Evolutionary conservation across 2,888 invertebrate species (phyloP), one percentile per base, ranked within the genome.

Genomic region (Eristalinus sepulchralis): DNA sequence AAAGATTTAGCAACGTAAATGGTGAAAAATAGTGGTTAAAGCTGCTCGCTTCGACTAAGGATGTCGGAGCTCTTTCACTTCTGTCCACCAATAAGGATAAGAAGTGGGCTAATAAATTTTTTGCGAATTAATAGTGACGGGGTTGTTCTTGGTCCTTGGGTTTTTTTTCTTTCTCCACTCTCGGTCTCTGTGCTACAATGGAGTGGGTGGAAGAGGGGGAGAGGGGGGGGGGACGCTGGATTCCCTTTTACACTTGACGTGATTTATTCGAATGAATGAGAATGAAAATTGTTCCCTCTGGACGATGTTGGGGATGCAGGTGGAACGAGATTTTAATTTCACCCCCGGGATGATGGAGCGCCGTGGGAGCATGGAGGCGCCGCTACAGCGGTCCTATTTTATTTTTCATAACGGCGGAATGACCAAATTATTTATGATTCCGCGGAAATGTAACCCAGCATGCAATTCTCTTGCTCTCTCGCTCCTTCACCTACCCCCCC

Each of bases 11-110:
- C 71, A 75, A 79, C 86, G 78, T 83, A 86, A 86, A 86, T 86
- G 83, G 86, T 86, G 86, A 86, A 86, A 83, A 86, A 86, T 86
- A 83, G 86, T 86, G 86, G 86, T 83, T 86, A 86, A 83, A 86
- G 70, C 86, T 68, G 36, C 78, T 75, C 71, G 78, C 78, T 73
- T 70, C 68, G 60, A 67, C 36, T 60, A 0, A 53, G 68, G 59
- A 22, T 22, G 39, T 39, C 39, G 2, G 27, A 31, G 27, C 60
- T 60, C 27, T n/a, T 60, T 60, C 31, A 9, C 24, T 31, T 60
- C 27, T 60, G 71, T 71, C 53, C 57, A 47, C 34, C 59, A 59
- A 47, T 39, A 85, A 85, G 85, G 81, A 78, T 85, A 85, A 85
- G 85, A 82, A 82, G 78, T 83, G 73, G 47, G 86, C 86, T 86